Percentiles rank a stretch among this genome's conserved stretches.
These are phyloP conservation scores for Trichonephila inaurata DNA, from an alignment of 1,140 invertebrate genomes.

Conservation along the genomic window DNA sequence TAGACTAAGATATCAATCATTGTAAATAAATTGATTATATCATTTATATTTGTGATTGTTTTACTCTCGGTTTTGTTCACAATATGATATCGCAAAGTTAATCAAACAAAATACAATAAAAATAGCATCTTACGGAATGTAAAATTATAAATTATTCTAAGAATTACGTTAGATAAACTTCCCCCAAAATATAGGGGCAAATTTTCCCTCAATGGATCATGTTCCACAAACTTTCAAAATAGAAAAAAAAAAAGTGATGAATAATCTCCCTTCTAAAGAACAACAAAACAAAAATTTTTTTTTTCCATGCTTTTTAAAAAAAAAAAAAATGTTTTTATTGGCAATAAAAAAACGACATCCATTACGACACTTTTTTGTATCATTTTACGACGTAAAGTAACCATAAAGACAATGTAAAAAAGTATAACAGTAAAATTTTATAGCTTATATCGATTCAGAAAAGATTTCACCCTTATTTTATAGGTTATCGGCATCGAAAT, in stretches of 20 bases:
- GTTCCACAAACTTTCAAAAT: neutral
- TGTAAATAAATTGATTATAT: too few relatives aligned
- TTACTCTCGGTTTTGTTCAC: too few relatives aligned
- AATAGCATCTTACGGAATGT: too few relatives aligned
- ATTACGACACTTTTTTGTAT: constrained; percentile 36
- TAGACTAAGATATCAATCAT: too few relatives aligned
- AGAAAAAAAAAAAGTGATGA: neutral
- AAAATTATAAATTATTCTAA: too few relatives aligned
- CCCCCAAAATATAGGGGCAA: neutral
- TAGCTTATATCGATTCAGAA: constrained; percentile 41
- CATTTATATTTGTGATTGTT: too few relatives aligned
- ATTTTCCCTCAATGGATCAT: neutral
- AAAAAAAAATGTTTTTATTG: constrained; percentile 12
- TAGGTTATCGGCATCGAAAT: constrained; percentile 63
- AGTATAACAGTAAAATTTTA: constrained; percentile 64
- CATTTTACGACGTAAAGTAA: constrained; percentile 45
- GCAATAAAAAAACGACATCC: constrained; percentile 3
- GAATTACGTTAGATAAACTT: too few relatives aligned
- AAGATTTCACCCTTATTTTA: constrained; percentile 62
- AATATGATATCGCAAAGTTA: too few relatives aligned
- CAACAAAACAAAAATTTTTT: constrained; percentile 10
- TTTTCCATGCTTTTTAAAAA: neutral
- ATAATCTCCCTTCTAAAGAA: neutral
- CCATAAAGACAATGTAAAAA: constrained; percentile 67
- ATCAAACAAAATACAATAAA: too few relatives aligned